Evolutionary conservation across 1,140 invertebrate species (phyloP), one percentile per base, ranked within the genome.

Genomic region (Drosophila trapezifrons): DNA sequence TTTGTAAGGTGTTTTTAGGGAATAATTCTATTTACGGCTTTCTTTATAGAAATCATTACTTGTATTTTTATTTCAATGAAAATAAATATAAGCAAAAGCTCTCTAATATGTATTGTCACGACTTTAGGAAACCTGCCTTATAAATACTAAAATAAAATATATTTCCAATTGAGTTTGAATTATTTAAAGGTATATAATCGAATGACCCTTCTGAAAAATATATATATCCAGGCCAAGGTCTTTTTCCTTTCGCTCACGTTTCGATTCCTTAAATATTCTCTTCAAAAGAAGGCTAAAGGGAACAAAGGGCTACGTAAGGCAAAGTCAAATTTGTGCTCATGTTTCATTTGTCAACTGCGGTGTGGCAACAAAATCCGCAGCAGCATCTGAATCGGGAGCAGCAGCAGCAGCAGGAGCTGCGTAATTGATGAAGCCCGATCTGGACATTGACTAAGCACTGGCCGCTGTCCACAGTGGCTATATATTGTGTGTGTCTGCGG

Each of bases 331-430:
- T 89, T 77, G 60, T 65, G 72, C 65, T 71, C 69, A 84, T 83
- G 76, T 83, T 86, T 89, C 84, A 87, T 89, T 87, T 87, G 84
- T 87, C 84, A 87, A 89, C 76, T 73, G 76, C 45, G 73, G 55
- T 57, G 35, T 38, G 58, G 58, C 58, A 54, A 62, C 46, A 22
- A 25, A 47, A 29, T 29, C 42, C 40, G 40, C 22, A 27, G 54
- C 8, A 27, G 15, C 18, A 37, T 52, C 32, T 25, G 29, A 20
- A 42, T 20, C 43, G 15, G 29, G 8, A 46, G 62, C 37, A 52
- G 18, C 27, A 38, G 20, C 13, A 42, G 29, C 32, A 25, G 17
- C 43, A 35, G 57, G 32, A 69, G 82, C 60, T 78, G 60, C 67
- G 83, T 87, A 87, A 87, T 87, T 89, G 84, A 87, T 87, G 84